Percentiles rank a stretch among this genome's conserved stretches.
phyloP scores from a whole-genome alignment of 2,797 vertebrate genomes.

The Arctocebus calabarensis region DNA sequence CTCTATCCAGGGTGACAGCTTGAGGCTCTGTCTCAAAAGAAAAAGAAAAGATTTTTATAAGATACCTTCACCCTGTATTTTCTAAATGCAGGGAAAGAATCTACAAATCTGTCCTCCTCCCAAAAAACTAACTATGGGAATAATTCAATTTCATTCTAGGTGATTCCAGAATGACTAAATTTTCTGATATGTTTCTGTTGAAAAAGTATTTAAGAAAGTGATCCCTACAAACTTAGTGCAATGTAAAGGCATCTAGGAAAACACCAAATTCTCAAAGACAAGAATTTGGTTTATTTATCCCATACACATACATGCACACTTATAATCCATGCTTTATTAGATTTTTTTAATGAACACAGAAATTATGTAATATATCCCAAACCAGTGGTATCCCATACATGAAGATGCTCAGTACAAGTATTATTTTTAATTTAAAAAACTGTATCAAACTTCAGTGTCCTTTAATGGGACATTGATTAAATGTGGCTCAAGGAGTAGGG shows the following conservation, averaged over 20 bases:
- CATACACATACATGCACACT: not conserved
- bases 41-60: slow-evolving; percentile 24
- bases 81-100: slow-evolving; percentile 9
- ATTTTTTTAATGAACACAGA: slow-evolving; percentile 16
- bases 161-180: not conserved
- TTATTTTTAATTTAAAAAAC: slow-evolving; percentile 31
- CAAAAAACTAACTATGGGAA: slow-evolving; percentile 22
- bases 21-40: too few species aligned
- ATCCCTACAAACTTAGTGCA: not conserved
- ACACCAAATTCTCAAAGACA: slow-evolving; percentile 12
- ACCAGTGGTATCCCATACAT: not conserved
- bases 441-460: not conserved
- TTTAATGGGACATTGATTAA: not conserved
- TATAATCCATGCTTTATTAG: not conserved
- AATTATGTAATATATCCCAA: slow-evolving; percentile 19
- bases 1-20: too few species aligned
- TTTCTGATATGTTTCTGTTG: not conserved
- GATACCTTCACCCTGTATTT: not conserved
- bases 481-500: not conserved
- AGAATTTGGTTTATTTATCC: not conserved
- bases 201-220: slow-evolving; percentile 6
- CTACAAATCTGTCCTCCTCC: not conserved
- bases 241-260: slow-evolving; percentile 30
- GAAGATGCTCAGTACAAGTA: not conserved
- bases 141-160: not conserved